Base-by-base conservation (phyloP, 2,113 vertebrate genomes). In the Pseudorhombus dupliciocellatus region DNA sequence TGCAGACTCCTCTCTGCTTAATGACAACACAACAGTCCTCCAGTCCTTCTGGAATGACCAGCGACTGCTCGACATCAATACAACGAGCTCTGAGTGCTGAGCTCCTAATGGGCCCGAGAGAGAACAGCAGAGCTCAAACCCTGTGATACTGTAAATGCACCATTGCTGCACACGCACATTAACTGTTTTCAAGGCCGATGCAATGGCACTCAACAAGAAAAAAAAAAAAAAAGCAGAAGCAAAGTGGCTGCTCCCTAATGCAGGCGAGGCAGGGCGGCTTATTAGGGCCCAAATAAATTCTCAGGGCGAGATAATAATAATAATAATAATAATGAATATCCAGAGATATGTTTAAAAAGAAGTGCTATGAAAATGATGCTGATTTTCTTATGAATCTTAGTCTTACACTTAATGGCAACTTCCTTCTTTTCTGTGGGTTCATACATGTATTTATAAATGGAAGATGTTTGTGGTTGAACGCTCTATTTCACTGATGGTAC, bases 91-190 rank as follows among this genome's bases (percentile, higher is more conserved):
- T 72, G 55, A 83, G 72, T 76, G 74, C 67, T 71, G 81, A 34
- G 24, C 28, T 64, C 40, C 51, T 90, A 90, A 91, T 90, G 89
- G 88, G 22, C 53, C 48, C 50, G 50, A 70, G 71, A 72, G 67
- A 71, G 40, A 77, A 42, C 73, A 26, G 73, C 66, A 60, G 24
- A 26, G 54, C 48, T 69, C 34, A 15, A 18, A 21, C 74, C 71
- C 53, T 15, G 20, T 75, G 74, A 85, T 85, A 37, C 56, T 59
- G 56, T 59, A 52, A 81, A 87, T 84, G 86, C 54, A 58, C 75
- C 72, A 37, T 20, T 46, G 66, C 54, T 64, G 54, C 46, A 71
- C 25, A 54, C 81, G 77, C 64, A 61, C 78, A 78, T 85, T 83
- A 82, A 80, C 48, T 34, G 70, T 77, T 75, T 87, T 50, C 26